Evolutionary conservation across 2,797 vertebrate species (phyloP), one percentile per base, ranked within the genome.

Genomic region (Borostomias antarcticus): DNA sequence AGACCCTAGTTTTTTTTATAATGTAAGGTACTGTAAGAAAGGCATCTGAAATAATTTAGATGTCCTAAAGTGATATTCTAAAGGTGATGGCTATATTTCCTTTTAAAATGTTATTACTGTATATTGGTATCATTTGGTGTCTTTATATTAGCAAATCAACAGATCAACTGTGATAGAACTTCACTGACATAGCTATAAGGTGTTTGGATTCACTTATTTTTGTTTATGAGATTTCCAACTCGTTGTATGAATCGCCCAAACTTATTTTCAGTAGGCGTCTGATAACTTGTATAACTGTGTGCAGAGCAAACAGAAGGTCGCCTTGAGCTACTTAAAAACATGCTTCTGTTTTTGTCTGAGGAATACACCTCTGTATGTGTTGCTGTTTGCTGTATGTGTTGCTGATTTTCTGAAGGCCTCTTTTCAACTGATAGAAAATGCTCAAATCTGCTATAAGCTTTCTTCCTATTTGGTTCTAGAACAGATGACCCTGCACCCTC

Each of bases 211-310:
- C 15, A 68, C 70, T 91, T 89, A 59, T 83, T 90, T 68, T 90
- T 90, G 70, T 48, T 45, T 0, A 90, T 90, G 0, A 91, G 59
- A 69, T 76, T 83, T 56, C 88, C 89, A 0, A 91, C 69, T 28
- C 86, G 78, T 62, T 91, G 90, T 78, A 91, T 90, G 77, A 91
- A 88, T 29, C 72, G 62, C 5, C 84, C 88, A 66, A 91, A 71
- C 70, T 81, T 88, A 57, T 89, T 90, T 19, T 91, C 87, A 1
- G 62, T 6, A 7, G 61, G 8, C 0, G 70, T 52, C 58, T 82
- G 82, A 62, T 51, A 37, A 1, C 5, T 56, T 56, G 52, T 17
- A 26, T 26, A 40, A 13, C n/a, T 62, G 28, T 48, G 17, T 19
- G 28, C 26, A 35, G 45, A 47, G 21, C 17, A 21, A 13, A 23